Conservation (phyloP, 2,888 invertebrate species). For the Bugula neritina region DNA sequence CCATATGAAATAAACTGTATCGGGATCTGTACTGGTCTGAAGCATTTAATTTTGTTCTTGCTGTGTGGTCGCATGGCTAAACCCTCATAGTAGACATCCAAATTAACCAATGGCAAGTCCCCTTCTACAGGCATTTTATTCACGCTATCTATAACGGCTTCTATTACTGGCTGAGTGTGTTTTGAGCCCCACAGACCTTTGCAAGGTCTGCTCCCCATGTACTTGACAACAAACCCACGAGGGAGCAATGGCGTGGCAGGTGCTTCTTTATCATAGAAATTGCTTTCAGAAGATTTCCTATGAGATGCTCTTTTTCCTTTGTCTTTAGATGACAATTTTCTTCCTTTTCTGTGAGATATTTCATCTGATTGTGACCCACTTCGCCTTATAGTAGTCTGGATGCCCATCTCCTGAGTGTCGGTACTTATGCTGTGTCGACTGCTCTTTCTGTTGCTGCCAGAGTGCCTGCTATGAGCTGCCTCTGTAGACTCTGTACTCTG, state of each 20-base stretch:
- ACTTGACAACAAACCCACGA: conserved; percentile 50
- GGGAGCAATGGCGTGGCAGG: conserved; percentile 35
- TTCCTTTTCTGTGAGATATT: background rate
- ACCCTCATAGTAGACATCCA: conserved; percentile 44
- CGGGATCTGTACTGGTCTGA: conserved; percentile 40
- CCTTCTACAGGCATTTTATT: conserved; percentile 37
- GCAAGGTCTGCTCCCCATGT: conserved; percentile 43
- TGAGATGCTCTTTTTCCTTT: background rate
- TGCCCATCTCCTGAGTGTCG: conserved; percentile 14
- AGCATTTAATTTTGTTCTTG: conserved; percentile 37
- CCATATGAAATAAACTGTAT: conserved; percentile 52
- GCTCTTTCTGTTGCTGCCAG: background rate
- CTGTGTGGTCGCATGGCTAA: conserved; percentile 43
- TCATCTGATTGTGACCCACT: background rate
- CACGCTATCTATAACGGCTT: conserved; percentile 43
- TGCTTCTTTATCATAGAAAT: background rate
- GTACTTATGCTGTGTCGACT: background rate
- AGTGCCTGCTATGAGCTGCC: background rate
- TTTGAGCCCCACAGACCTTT: conserved; percentile 46
- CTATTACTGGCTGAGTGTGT: conserved; percentile 46
- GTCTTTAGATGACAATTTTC: background rate
- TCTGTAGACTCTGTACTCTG: background rate
- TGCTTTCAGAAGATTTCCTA: conserved; percentile 11
- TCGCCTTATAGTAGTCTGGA: background rate
- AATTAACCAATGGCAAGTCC: conserved; percentile 46